phyloP scores from a whole-genome alignment of 2,888 invertebrate genomes.

The Nephrotoma appendiculata region DNA sequence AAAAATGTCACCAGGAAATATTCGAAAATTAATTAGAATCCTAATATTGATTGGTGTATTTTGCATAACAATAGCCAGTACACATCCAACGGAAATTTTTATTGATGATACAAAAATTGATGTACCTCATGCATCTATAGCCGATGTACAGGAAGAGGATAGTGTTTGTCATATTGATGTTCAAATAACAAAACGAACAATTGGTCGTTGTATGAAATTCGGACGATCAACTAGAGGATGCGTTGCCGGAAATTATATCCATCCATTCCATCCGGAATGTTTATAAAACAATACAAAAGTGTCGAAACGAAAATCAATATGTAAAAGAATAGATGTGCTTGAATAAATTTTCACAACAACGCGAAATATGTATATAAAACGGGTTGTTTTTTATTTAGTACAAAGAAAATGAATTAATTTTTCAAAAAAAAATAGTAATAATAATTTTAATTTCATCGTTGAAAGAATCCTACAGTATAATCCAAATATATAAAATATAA shows the following conservation, averaged over 20 bases:
- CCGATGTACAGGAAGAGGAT: not conserved
- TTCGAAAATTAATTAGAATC: not conserved
- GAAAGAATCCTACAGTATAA: not conserved
- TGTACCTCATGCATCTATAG: not conserved
- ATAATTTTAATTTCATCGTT: not conserved
- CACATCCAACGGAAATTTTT: not conserved
- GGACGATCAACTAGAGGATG: constrained; percentile 28
- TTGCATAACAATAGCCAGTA: not conserved
- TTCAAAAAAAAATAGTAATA: not conserved
- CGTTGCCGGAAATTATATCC: constrained; percentile 30
- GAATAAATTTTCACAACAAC: not conserved
- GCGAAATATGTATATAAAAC: not conserved
- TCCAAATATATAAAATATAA: not conserved
- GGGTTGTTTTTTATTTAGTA: not conserved
- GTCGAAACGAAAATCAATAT: constrained; percentile 3
- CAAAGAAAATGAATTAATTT: not conserved
- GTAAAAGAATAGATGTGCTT: not conserved
- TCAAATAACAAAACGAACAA: constrained; percentile 26
- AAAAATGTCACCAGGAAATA: not conserved
- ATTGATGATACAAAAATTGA: not conserved
- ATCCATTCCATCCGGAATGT: constrained; percentile 32
- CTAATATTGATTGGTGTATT: not conserved
- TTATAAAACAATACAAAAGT: constrained; percentile 18
- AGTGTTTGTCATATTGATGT: constrained; percentile 14
- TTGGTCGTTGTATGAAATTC: constrained; percentile 30